phyloP scores from a whole-genome alignment of 2,797 vertebrate species.

The Brachyalestes nurse region DNA sequence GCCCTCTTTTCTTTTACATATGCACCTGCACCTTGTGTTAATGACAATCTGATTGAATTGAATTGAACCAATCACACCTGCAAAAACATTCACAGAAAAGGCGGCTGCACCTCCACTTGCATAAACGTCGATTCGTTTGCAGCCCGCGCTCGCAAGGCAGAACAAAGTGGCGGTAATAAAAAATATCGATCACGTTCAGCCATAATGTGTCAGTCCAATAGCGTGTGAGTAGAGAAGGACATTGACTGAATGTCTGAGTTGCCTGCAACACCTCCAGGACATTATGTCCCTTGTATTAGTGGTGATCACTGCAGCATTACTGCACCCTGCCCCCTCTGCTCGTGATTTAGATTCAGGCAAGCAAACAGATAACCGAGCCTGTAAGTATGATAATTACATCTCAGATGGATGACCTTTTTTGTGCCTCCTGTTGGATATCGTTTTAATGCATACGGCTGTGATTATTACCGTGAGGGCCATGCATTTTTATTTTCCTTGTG shows the following conservation, averaged over 20 bases:
- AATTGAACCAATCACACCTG: not conserved
- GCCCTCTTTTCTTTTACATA: too few species aligned
- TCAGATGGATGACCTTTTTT: constrained; percentile 66
- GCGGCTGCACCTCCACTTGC: constrained; percentile 67
- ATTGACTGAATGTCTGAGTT: constrained; percentile 73
- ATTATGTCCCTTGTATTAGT: constrained; percentile 72
- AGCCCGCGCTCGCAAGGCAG: constrained; percentile 66
- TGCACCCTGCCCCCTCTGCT: constrained; percentile 37
- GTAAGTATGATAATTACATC: constrained; percentile 73
- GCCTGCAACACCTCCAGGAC: constrained; percentile 76
- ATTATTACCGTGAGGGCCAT: constrained; percentile 25
- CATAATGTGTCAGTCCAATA: constrained; percentile 72
- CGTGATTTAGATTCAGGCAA: constrained; percentile 71
- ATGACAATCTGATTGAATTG: too few species aligned
- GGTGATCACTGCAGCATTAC: constrained; percentile 70
- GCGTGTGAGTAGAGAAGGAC: constrained; percentile 69
- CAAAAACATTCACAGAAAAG: constrained; percentile 32
- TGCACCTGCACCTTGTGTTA: too few species aligned
- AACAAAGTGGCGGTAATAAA: constrained; percentile 78
- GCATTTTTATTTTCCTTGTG: constrained; percentile 20
- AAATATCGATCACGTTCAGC: constrained; percentile 77
- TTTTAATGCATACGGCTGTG: constrained; percentile 51
- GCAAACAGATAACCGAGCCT: constrained; percentile 72
- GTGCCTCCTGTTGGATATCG: constrained; percentile 59
- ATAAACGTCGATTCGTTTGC: constrained; percentile 71